Evolutionary conservation across 2,113 vertebrate species (phyloP).

Genomic region (Larimichthys crocea): DNA sequence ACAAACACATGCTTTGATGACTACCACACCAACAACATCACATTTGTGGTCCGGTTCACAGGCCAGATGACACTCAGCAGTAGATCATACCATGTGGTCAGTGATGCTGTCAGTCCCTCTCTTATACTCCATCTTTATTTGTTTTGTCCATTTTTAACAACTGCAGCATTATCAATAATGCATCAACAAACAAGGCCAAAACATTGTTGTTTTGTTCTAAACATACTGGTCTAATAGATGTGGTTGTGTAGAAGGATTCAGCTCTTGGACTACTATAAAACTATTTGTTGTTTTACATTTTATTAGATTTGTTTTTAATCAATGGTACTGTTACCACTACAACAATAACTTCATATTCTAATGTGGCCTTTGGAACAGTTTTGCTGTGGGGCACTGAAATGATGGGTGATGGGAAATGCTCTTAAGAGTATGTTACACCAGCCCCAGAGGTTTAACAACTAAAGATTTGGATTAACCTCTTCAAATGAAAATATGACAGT

Average conservation of each 20-base stretch:
- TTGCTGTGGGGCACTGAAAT: constrained; percentile 19
- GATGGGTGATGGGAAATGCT: constrained; percentile 35
- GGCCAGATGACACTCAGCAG: constrained; percentile 41
- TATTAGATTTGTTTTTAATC: constrained; percentile 4
- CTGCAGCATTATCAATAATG: constrained; percentile 40
- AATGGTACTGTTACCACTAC: not conserved
- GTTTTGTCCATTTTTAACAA: constrained; percentile 20
- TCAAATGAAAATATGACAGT: constrained; percentile 60
- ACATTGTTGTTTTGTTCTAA: not conserved
- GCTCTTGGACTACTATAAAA: not conserved
- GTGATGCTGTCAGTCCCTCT: not conserved
- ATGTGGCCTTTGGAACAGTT: constrained; percentile 24
- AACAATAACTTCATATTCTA: constrained; percentile 11
- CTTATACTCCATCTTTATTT: constrained; percentile 6
- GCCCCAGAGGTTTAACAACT: constrained; percentile 56
- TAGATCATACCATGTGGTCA: constrained; percentile 22
- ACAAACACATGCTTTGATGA: constrained; percentile 40
- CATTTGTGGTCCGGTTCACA: constrained; percentile 37
- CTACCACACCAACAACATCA: constrained; percentile 41
- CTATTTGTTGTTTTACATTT: not conserved
- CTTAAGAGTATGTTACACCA: constrained; percentile 47
- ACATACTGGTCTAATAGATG: not conserved
- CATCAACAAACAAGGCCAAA: constrained; percentile 29
- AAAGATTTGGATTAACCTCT: constrained; percentile 67
- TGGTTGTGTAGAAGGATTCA: not conserved